Evolutionary conservation across 2,113 vertebrate genomes (phyloP).

Genomic region (Chlamydotis undulata): DNA sequence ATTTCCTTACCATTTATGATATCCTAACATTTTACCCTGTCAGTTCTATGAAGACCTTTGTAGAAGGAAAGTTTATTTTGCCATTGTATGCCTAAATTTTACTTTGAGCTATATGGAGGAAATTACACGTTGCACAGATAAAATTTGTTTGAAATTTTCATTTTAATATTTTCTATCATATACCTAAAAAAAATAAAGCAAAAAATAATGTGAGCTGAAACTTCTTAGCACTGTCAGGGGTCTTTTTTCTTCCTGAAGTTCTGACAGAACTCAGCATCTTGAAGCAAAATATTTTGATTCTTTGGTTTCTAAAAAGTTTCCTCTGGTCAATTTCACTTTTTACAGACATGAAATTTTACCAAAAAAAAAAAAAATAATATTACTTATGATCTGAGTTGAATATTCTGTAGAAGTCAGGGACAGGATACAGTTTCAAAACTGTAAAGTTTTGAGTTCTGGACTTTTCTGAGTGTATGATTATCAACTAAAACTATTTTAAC

Average conservation of each 20-base stretch:
- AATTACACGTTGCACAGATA: neutral
- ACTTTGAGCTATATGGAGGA: neutral
- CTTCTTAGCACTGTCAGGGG: neutral
- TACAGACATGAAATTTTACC: neutral
- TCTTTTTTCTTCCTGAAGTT: neutral
- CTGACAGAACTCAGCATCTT: neutral
- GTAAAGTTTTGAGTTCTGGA: neutral
- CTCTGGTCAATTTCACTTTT: neutral
- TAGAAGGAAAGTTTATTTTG: neutral
- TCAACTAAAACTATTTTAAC: neutral
- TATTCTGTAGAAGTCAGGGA: neutral
- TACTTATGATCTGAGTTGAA: neutral
- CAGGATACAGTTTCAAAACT: neutral
- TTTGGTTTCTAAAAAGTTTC: neutral
- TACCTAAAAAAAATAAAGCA: no score
- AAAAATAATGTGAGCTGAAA: neutral
- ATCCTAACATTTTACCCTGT: neutral
- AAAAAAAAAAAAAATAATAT: neutral
- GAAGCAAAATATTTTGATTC: neutral
- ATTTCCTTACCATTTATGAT: neutral
- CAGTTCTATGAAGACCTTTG: neutral
- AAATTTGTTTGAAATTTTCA: neutral
- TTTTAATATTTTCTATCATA: neutral
- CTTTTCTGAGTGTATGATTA: neutral
- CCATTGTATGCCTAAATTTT: neutral